phyloP scores from a whole-genome alignment of 2,888 invertebrate species.

The Cremastobaeus sp. region DNA sequence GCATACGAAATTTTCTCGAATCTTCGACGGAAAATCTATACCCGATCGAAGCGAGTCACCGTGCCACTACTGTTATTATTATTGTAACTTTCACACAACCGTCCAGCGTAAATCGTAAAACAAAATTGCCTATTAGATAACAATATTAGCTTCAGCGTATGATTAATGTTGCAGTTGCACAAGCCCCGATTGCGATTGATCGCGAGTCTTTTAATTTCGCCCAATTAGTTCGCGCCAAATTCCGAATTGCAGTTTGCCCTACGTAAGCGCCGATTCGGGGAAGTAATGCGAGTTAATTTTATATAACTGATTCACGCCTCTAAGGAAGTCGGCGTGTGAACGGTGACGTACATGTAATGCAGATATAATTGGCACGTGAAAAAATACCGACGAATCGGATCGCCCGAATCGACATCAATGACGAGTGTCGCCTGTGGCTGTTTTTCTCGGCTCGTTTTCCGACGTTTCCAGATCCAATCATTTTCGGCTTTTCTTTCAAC shows the following conservation, averaged over 20 bases:
- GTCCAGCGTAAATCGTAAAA: too few relatives aligned
- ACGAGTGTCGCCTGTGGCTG: constrained; percentile 19
- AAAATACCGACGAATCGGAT: constrained; percentile 30
- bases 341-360: constrained; percentile 26
- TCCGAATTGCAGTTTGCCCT: constrained; percentile 7
- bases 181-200: neutral
- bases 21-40: too few relatives aligned
- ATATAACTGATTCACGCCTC: constrained; percentile 22
- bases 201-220: neutral
- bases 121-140: too few relatives aligned
- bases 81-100: too few relatives aligned
- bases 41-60: too few relatives aligned
- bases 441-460: too few relatives aligned
- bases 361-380: constrained; percentile 31
- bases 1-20: too few relatives aligned
- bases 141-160: too few relatives aligned
- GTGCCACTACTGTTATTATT: too few relatives aligned
- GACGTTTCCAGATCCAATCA: too few relatives aligned
- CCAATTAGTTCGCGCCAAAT: neutral
- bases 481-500: neutral
- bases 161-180: too few relatives aligned
- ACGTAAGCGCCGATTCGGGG: neutral
- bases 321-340: constrained; percentile 31
- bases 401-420: constrained; percentile 35
- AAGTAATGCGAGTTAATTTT: constrained; percentile 32